Conservation (phyloP, 2,888 invertebrate genomes). For the Incurvaria masculella region DNA sequence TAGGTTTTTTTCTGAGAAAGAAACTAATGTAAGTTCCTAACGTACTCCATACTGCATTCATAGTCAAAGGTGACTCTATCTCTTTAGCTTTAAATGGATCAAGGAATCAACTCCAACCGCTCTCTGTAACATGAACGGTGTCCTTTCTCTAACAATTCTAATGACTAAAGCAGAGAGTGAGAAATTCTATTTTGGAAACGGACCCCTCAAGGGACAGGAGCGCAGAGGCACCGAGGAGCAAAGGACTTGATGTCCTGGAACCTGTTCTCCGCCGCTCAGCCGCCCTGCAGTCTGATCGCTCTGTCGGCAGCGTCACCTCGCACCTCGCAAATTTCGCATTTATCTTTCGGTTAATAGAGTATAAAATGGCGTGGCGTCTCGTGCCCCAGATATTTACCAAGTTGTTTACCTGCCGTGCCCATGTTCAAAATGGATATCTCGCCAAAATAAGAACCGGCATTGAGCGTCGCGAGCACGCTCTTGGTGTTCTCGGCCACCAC, state of each 20-base stretch:
- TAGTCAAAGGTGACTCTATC: too few species aligned
- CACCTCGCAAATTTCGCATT: slow-evolving; percentile 42
- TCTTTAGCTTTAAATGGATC: too few species aligned
- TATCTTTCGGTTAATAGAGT: slow-evolving; percentile 24
- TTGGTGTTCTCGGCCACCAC: slow-evolving; percentile 95
- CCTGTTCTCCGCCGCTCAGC: slow-evolving; percentile 44
- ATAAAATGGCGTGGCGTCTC: slow-evolving; percentile 55
- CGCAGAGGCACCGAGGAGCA: not conserved
- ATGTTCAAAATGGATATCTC: slow-evolving; percentile 99
- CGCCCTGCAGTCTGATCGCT: slow-evolving; percentile 56
- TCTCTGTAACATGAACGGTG: too few species aligned
- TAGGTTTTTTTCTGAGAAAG: too few species aligned
- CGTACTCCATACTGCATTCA: too few species aligned
- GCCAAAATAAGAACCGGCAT: slow-evolving; percentile 99
- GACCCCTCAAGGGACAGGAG: too few species aligned
- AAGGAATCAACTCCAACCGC: too few species aligned
- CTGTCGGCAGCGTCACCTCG: slow-evolving; percentile 56
- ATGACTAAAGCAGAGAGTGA: too few species aligned
- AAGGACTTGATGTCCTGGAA: slow-evolving; percentile 45
- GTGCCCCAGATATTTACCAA: slow-evolving; percentile 83
- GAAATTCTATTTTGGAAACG: too few species aligned
- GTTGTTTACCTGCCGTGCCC: slow-evolving; percentile 98
- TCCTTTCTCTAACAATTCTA: too few species aligned
- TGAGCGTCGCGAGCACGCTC: slow-evolving; percentile 94
- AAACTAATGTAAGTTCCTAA: too few species aligned